Base-by-base conservation (phyloP, 2,113 vertebrate genomes). In the Anoura caudifer region DNA sequence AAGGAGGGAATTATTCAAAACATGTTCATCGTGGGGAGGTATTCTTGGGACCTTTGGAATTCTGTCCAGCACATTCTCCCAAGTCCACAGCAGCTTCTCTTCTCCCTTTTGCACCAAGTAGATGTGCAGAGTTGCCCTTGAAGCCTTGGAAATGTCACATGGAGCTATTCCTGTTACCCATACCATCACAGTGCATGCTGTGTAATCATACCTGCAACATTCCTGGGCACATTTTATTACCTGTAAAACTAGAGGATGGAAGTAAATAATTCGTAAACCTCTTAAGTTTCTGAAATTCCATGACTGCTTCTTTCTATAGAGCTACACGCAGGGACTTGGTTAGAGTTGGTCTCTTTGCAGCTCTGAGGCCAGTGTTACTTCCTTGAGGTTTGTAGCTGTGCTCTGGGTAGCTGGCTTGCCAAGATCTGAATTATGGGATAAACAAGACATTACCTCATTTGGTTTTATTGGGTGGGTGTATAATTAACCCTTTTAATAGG, bases 361-460 rank as follows among this genome's bases (percentile, higher is more conserved):
- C 33, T 54, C 22, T 33, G 63, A 72, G 81, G 19, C 41, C 63
- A 14, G 3, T 3, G 45, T 76, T 17, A 3, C 43, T 13, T 61
- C 47, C 26, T 3, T 14, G 76, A 75, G 33, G 14, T 16, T 75
- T 63, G 63, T 43, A 47, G 5, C 85, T 70, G 20, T 33, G 56
- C 22, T n/a, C 70, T 59, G 36, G 10, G 36, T 50, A 67, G 73
- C 38, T 7, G 15, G 72, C 20, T 61, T 52, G 92, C 43, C 65
- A 45, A 67, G 33, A 17, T 56, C 67, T 19, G 38, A n/a, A 28
- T 91, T 83, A 36, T 33, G 61, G n/a, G 20, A 52, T 90, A 84
- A 77, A 92, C 31, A 56, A 97, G 93, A 95, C 73, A 54, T 87
- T 87, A 70, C 19, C 70, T 90, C 61, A 61, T 33, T 77, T 69